A percentile compares a stretch with the other conserved stretches of the same genome.
phyloP scores from a whole-genome alignment of 2,888 invertebrate genomes.

The Mythimna impura region DNA sequence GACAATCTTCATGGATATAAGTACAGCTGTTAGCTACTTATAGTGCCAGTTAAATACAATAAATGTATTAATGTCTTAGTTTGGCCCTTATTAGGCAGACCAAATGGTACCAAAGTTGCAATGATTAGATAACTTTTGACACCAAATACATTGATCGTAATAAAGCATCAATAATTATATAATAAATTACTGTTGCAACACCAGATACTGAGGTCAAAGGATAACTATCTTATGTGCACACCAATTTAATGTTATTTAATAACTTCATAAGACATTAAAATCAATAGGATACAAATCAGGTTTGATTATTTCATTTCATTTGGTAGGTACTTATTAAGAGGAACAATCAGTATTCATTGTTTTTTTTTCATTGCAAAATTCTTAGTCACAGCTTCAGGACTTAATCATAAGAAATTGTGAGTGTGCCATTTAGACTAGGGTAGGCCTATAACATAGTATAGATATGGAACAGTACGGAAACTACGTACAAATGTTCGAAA shows the following conservation, averaged over 20 bases:
- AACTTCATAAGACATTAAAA: slow-evolving; percentile 4
- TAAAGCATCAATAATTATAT: slow-evolving; percentile 29
- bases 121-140: slow-evolving; percentile 42
- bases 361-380: not conserved
- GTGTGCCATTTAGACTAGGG: no score
- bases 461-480: no score
- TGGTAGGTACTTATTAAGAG: not conserved
- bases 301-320: slow-evolving; percentile 1
- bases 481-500: no score
- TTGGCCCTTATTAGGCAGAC: not conserved
- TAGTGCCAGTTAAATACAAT: no score
- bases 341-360: not conserved
- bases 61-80: not conserved
- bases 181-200: slow-evolving; percentile 30
- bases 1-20: no score
- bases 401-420: not conserved
- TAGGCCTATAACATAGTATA: no score
- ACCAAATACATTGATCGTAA: slow-evolving; percentile 8
- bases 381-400: not conserved
- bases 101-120: slow-evolving; percentile 8
- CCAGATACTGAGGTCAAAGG: slow-evolving; percentile 30
- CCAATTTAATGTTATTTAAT: slow-evolving; percentile 13
- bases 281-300: not conserved
- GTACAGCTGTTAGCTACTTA: not conserved
- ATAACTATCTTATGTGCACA: slow-evolving; percentile 24